Conservation (phyloP, 2,797 vertebrate genomes). For the Gorsachius magnificus region DNA sequence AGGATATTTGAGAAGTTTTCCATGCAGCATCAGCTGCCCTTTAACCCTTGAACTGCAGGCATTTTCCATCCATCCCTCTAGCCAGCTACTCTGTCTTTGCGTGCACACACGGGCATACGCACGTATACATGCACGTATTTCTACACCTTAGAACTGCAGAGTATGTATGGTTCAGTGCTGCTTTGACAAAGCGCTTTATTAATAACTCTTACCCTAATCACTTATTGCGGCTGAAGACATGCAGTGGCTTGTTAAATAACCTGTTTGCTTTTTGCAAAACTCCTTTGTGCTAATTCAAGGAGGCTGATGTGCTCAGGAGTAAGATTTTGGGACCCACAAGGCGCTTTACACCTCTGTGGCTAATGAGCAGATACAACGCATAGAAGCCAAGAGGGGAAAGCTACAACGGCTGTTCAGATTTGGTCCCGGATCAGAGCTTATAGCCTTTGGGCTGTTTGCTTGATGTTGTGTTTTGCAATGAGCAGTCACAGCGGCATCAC, state of each 20-base stretch:
- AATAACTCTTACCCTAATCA: background rate
- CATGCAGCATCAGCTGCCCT: conserved; percentile 68
- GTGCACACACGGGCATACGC: rapidly evolving
- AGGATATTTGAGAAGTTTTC: conserved; percentile 73
- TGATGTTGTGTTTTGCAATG: background rate
- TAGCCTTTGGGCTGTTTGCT: background rate
- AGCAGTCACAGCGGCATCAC: background rate
- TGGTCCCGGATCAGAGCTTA: background rate
- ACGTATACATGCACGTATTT: rapidly evolving
- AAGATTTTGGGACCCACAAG: background rate
- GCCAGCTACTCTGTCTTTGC: background rate
- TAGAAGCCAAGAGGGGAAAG: background rate
- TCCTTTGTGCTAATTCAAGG: background rate
- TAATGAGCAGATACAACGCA: rapidly evolving
- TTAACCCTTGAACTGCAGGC: conserved; percentile 52
- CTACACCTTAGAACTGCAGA: background rate
- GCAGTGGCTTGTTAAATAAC: background rate
- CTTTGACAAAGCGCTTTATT: background rate
- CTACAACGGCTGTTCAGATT: background rate
- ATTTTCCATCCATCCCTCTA: conserved; percentile 52
- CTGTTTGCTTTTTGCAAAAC: background rate
- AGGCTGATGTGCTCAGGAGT: background rate
- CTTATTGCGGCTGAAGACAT: background rate
- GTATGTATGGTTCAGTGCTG: background rate
- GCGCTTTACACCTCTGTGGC: background rate